Conservation (phyloP, 1,140 invertebrate genomes). For the Cyclargus thomasi region DNA sequence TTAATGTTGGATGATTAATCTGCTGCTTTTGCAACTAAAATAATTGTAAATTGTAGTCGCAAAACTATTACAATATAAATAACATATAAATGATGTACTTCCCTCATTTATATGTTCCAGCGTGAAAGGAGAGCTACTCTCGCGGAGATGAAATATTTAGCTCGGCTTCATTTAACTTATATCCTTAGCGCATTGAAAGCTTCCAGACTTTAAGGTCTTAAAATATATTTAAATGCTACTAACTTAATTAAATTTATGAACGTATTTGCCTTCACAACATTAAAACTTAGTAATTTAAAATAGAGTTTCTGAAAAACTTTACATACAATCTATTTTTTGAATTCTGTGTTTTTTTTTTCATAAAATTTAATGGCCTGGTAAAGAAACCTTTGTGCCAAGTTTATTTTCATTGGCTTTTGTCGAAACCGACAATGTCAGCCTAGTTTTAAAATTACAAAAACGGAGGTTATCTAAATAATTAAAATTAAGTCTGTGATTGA, state of each 20-base stretch:
- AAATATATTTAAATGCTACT: neutral
- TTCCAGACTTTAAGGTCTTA: neutral
- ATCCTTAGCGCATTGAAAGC: neutral
- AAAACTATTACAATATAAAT: neutral
- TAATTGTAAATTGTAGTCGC: neutral
- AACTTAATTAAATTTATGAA: neutral
- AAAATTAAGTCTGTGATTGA: too few relatives aligned
- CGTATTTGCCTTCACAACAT: neutral
- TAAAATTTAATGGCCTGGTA: too few relatives aligned
- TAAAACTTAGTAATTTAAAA: too few relatives aligned
- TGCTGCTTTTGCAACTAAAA: neutral
- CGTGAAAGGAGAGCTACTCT: neutral
- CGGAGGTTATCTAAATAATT: too few relatives aligned
- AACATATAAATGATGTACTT: too few relatives aligned
- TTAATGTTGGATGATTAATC: neutral
- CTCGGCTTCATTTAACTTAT: neutral
- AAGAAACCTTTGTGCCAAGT: too few relatives aligned
- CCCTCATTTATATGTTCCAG: neutral
- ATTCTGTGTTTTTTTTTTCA: too few relatives aligned
- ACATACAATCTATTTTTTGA: too few relatives aligned
- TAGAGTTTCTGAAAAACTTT: too few relatives aligned
- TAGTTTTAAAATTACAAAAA: too few relatives aligned
- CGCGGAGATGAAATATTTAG: slow-evolving; percentile 1
- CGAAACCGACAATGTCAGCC: too few relatives aligned
- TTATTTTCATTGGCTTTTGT: too few relatives aligned